These are phyloP conservation scores for Monopterus albus DNA, from an alignment of 2,113 vertebrate genomes.

Conservation along the genomic window DNA sequence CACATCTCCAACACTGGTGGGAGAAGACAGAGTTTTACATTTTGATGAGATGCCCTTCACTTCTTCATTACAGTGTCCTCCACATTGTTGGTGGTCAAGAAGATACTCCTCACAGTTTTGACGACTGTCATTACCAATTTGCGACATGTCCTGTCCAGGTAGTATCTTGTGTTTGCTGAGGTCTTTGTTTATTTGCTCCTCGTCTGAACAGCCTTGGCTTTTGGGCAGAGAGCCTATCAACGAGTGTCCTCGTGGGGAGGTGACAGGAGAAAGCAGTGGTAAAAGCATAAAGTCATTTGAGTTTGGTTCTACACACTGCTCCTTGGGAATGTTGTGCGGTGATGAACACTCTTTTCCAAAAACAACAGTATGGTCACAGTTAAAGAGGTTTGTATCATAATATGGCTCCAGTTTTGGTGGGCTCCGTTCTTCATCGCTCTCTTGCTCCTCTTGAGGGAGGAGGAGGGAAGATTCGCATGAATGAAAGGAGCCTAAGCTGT, in stretches of 20 bases:
- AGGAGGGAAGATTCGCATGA: slow-evolving; percentile 26
- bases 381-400: neutral
- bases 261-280: slow-evolving; percentile 59
- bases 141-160: neutral
- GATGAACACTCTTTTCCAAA: neutral
- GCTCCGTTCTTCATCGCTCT: neutral
- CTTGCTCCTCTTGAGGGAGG: slow-evolving; percentile 7
- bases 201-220: slow-evolving; percentile 1
- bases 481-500: slow-evolving; percentile 13
- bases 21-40: neutral
- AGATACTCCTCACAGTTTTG: neutral
- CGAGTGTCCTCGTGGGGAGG: slow-evolving; percentile 17
- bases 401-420: slow-evolving; percentile 12
- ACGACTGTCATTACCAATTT: neutral
- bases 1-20: neutral
- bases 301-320: neutral
- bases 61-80: neutral
- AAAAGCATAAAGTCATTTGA: neutral
- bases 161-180: neutral
- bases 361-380: neutral
- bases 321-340: neutral
- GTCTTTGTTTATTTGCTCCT: neutral
- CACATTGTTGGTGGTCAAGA: neutral
- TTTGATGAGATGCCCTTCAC: neutral
- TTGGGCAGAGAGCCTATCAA: neutral